These are phyloP conservation scores for Lasioglossum zephyrum DNA, from an alignment of 2,888 invertebrate species.

Conservation along the genomic window DNA sequence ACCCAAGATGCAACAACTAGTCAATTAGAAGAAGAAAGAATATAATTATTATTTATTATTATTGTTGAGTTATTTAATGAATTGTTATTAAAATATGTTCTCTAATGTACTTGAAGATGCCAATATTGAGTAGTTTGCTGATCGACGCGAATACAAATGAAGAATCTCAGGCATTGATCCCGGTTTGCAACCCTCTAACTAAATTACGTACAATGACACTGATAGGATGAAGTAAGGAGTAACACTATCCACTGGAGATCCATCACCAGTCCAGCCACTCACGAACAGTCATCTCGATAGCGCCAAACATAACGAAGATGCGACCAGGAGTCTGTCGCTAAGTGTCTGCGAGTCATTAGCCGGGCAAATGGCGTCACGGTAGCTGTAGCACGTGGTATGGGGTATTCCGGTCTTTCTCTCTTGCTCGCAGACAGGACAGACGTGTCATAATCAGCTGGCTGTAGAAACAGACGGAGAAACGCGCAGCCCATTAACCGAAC, in stretches of 20 bases:
- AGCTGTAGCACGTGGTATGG: conserved; percentile 80
- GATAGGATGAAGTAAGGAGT: neutral
- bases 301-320: conserved; percentile 22
- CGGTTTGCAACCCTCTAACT: neutral
- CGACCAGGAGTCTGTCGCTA: conserved; percentile 39
- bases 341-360: conserved; percentile 83
- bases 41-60: too few species aligned
- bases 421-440: conserved; percentile 74
- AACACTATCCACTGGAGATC: neutral
- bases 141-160: neutral
- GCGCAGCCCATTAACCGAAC: conserved; percentile 82
- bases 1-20: too few species aligned
- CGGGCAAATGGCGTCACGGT: conserved; percentile 83
- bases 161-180: neutral
- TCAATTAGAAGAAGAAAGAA: too few species aligned
- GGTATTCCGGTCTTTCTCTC: conserved; percentile 54
- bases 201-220: neutral
- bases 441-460: conserved; percentile 84
- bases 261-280: neutral
- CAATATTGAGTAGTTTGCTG: neutral
- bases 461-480: conserved; percentile 82
- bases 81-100: neutral
- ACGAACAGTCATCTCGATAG: neutral
- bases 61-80: neutral
- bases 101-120: neutral